Conservation (phyloP, 2,888 invertebrate species). For the Spodoptera picta region DNA sequence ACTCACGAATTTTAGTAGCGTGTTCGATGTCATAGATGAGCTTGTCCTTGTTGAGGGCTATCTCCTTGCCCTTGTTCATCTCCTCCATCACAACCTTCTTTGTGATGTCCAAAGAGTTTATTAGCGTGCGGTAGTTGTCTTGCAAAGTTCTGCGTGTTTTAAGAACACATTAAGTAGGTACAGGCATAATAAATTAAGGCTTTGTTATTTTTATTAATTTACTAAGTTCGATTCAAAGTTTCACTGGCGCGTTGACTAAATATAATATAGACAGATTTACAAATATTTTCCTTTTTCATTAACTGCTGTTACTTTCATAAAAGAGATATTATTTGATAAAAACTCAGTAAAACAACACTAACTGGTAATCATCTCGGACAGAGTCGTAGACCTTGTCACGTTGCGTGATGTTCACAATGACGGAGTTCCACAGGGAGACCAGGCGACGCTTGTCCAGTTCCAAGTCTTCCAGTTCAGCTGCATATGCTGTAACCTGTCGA, state of each 20-base stretch:
- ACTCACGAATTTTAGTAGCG: conserved; percentile 78
- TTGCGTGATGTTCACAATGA: conserved; percentile 91
- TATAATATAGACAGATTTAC: too few species aligned
- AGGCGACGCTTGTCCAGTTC: conserved; percentile 91
- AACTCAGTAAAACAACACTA: conserved; percentile 9
- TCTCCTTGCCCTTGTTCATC: conserved; percentile 90
- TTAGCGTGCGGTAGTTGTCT: conserved; percentile 87
- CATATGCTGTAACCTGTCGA: conserved; percentile 90
- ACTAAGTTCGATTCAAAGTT: too few species aligned
- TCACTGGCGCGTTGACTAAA: too few species aligned
- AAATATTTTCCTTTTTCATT: too few species aligned
- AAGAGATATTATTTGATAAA: too few species aligned
- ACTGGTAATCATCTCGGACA: conserved; percentile 88
- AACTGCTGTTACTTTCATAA: too few species aligned
- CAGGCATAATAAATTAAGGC: too few species aligned
- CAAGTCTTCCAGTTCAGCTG: conserved; percentile 92
- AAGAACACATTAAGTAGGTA: background rate
- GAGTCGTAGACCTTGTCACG: conserved; percentile 91
- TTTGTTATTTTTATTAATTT: too few species aligned
- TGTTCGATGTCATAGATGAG: conserved; percentile 87
- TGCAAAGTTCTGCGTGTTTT: conserved; percentile 83
- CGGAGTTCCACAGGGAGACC: conserved; percentile 92
- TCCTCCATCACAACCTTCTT: conserved; percentile 91
- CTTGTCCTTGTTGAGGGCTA: conserved; percentile 89
- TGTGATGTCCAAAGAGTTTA: conserved; percentile 90